Evolutionary conservation across 2,113 vertebrate species (phyloP), one percentile per base, ranked within the genome.

Genomic region (Oncorhynchus gorbuscha): DNA sequence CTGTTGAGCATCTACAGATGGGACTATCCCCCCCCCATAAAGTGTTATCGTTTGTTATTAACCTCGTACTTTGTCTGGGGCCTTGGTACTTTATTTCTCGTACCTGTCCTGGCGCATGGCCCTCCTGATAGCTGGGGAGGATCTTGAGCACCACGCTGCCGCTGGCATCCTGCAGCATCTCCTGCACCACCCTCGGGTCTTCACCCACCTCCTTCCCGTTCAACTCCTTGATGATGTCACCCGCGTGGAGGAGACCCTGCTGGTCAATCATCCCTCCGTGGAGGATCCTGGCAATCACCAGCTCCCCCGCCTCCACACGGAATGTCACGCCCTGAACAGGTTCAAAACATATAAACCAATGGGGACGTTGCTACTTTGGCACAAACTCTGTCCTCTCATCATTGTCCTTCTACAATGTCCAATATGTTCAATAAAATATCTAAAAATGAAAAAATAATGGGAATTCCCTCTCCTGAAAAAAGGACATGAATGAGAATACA

Each of bases 211-310:
- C 95, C 30, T 94, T 91, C 30, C 96, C 97, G 0, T 98, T 97
- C 80, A 96, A 96, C 90, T 99, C 97, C 80, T 97, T 97, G 88
- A 99, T 99, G 86, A 98, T 93, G 70, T 99, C 97, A 0, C 97
- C 97, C 2, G 96, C 95, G 0, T 97, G 97, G 71, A 98, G 94
- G 73, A 99, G 93, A 18, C 96, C 97, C 87, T 99, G 97, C 87
- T 98, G 97, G 49, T 97, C 97, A 73, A 99, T 95, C 94, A 97
- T 97, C 11, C 97, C 96, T 1, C 97, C 97, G 2, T 98, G 97
- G 64, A 99, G 94, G 76, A 98, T 98, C 12, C 97, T 95, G 0
- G 97, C 96, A 1, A 98, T 97, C 75, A 97, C 96, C 90, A 98
- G 82, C 89, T 98, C 96, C 0, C 96, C 95, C 0, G 92, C 93